These are phyloP conservation scores for Ditula angustiorana DNA, from an alignment of 2,888 invertebrate species.

Conservation along the genomic window DNA sequence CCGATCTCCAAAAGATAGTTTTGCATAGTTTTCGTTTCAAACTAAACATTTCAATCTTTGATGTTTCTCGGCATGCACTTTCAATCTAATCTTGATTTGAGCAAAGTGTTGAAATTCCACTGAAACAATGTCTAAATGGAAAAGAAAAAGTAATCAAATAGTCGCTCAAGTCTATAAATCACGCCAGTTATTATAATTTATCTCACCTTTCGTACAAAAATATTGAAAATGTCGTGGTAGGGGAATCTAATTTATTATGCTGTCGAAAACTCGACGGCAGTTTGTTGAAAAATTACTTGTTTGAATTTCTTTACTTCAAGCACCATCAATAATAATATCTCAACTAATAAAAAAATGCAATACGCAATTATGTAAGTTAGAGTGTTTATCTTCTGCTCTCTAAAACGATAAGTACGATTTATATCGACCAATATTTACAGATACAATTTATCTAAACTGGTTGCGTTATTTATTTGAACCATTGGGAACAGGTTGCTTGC, in stretches of 20 bases:
- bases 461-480: constrained; percentile 76
- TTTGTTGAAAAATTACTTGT: constrained; percentile 31
- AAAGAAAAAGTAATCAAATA: constrained; percentile 19
- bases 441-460: constrained; percentile 79
- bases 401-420: constrained; percentile 70
- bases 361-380: constrained; percentile 57
- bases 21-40: no score
- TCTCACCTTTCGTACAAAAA: constrained; percentile 36
- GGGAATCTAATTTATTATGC: constrained; percentile 34
- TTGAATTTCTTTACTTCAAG: constrained; percentile 20
- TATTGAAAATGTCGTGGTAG: constrained; percentile 35
- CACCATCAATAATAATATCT: constrained; percentile 30
- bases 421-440: constrained; percentile 78
- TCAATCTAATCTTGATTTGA: background rate
- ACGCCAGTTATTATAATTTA: constrained; percentile 38
- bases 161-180: constrained; percentile 27
- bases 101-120: background rate
- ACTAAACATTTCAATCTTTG: no score
- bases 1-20: no score
- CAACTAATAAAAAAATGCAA: constrained; percentile 48
- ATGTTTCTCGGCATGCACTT: no score
- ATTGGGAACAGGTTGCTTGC: constrained; percentile 77
- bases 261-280: constrained; percentile 33
- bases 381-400: constrained; percentile 58
- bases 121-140: constrained; percentile 3